Percentiles rank a stretch among this genome's conserved stretches.
These are phyloP conservation scores for Elaphurus davidianus DNA, from an alignment of 2,113 vertebrate species.

Conservation along the genomic window DNA sequence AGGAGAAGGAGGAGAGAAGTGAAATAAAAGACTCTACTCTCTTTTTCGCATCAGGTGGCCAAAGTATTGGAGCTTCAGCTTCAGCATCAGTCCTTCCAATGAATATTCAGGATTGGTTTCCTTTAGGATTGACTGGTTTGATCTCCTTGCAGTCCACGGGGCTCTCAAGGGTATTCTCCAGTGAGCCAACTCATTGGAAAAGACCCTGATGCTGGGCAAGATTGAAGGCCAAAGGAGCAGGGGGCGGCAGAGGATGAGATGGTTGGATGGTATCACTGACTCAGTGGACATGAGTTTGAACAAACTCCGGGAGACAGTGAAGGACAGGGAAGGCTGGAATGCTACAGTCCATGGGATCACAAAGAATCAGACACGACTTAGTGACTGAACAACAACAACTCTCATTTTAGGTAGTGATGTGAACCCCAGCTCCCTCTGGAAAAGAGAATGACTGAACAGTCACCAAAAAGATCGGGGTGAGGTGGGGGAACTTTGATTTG, in stretches of 20 bases:
- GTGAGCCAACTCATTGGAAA: background rate
- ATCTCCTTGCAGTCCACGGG: background rate
- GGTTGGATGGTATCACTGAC: background rate
- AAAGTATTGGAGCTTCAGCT: background rate
- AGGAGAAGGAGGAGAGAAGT: background rate
- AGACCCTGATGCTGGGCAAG: background rate
- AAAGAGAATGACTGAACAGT: background rate
- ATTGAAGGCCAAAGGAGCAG: background rate
- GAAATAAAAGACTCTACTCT: background rate
- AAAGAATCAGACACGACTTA: background rate
- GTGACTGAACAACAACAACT: background rate
- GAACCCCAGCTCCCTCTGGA: background rate
- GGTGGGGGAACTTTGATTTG: background rate
- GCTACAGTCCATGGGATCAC: background rate
- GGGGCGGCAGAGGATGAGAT: background rate
- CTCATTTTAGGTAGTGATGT: background rate
- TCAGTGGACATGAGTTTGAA: background rate
- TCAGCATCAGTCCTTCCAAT: background rate
- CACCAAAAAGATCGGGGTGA: background rate
- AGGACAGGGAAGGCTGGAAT: background rate
- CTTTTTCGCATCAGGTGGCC: background rate
- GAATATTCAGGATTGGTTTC: background rate
- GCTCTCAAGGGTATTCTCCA: background rate
- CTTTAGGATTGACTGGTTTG: background rate
- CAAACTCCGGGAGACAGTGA: background rate